Base-by-base conservation (phyloP, 1,140 invertebrate genomes). In the Orius laevigatus region DNA sequence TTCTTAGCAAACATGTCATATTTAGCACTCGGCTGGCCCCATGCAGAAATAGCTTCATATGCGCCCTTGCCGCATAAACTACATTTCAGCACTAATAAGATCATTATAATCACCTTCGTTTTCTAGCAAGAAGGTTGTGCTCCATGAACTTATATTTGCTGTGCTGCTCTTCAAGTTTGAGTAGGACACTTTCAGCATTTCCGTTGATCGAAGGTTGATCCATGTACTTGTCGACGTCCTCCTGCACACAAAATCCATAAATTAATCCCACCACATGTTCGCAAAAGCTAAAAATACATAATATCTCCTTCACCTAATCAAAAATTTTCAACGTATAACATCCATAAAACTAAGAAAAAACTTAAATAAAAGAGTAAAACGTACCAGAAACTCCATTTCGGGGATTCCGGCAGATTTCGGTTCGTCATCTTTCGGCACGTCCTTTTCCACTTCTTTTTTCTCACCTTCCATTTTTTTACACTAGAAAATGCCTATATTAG, bases 111-210 rank as follows among this genome's bases (percentile, higher is more conserved):
- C 60, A 72, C 62, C 87, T 78, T 59, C 76, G 76, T 51, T 81
- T 79, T 58, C 90, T 92, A 36, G 78, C 79, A 53, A 76, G 67
- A 52, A 96, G 71, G 63, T 90, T 93, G 56, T 77, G 80, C 67
- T 96, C 93, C 84, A 97, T 93, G 61, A 92, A 91, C 69, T 95
- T 95, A 63, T 96, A 96, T 71, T 96, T 95, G 50, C 78, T 79
- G 67, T 92, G 86, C 63, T 84, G 81, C 59, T 95, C 92, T 62
- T 96, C 90, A 32, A 96, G 67, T 55, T 71, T 75, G 58, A 79
- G 79, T 35, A 96, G 66, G 10, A 91, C 90, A 63, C 77, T 75
- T 58, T 94, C 86, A 3, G 81, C 80, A 48, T 77, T 77, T 33
- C 76, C 74, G 57, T 76, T 74, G 59, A 88, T 88, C 62, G 90